Base-by-base conservation (phyloP, 2,797 vertebrate species). In the Cirrhinus mrigala region DNA sequence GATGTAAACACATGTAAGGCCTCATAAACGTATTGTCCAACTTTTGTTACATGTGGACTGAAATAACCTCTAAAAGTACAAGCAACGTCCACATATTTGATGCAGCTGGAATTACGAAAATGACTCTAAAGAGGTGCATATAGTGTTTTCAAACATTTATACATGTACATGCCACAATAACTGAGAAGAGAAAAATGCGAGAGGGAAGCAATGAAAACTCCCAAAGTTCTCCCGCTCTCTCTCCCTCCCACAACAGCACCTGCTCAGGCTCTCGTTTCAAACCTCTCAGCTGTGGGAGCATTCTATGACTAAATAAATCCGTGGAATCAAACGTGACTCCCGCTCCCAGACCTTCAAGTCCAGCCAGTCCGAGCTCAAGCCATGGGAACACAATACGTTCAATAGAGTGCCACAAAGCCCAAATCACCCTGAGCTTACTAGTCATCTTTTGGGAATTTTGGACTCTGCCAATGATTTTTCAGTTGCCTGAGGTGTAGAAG, bases 261-360 rank as follows among this genome's bases (percentile, higher is more conserved):
- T 90, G 80, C 48, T 90, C 58, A 87, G 81, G 89, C 86, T 76
- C 66, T 83, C 86, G 64, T 88, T 91, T 89, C 88, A 88, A 85
- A 78, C 87, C 79, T 85, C 82, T 90, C 90, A 90, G 90, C 90
- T 90, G 88, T 88, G 86, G 88, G 88, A 86, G 88, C 40, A 66
- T 83, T 87, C 88, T 86, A 81, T 88, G 82, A 85, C 84, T 82
- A 84, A 90, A 87, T 90, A 87, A 89, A 90, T 85, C 87, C 33
- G 71, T 60, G 71, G 86, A 89, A 88, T 87, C 85, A 87, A 87
- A 90, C 66, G 37, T 54, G 82, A 90, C 84, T 87, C 87, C 54
- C 84, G 58, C 79, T 87, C 79, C 64, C 74, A 66, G 79, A 79
- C 37, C 81, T 82, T 60, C 76, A 74, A 18, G 50, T 78, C 79